These are phyloP conservation scores for Metacarcinus magister DNA, from an alignment of 2,888 invertebrate species.

Conservation along the genomic window DNA sequence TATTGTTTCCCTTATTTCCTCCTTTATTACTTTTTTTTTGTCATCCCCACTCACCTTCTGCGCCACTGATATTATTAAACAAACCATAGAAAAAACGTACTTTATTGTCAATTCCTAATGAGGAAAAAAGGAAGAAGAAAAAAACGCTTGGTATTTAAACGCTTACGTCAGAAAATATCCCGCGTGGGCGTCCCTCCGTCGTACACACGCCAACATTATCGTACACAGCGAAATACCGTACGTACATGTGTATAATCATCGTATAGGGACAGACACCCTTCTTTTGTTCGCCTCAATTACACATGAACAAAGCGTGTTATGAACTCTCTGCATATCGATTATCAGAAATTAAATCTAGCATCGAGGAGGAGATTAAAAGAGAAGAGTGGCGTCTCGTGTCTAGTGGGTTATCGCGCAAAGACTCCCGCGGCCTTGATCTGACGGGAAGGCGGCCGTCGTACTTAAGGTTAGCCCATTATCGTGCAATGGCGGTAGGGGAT, in stretches of 20 bases:
- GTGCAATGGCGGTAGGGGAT: neutral
- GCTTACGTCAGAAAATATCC: neutral
- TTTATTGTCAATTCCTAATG: neutral
- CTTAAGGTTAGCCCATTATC: neutral
- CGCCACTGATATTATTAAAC: neutral
- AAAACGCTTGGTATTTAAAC: neutral
- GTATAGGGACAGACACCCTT: neutral
- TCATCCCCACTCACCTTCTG: neutral
- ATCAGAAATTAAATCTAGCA: neutral
- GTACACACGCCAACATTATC: too few relatives aligned
- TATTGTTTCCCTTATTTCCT: neutral
- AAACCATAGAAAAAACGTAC: neutral
- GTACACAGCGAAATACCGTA: neutral
- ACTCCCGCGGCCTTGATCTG: conserved; percentile 6
- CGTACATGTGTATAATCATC: neutral
- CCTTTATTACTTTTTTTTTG: neutral
- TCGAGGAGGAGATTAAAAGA: neutral
- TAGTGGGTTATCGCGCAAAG: neutral
- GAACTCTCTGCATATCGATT: neutral
- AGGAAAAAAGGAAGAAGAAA: neutral
- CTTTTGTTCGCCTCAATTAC: neutral
- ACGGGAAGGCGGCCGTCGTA: neutral
- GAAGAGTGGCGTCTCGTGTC: neutral
- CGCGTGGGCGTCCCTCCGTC: too few relatives aligned
- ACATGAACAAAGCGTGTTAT: neutral